A percentile compares a stretch with the other conserved stretches of the same genome.
Evolutionary conservation across 2,888 invertebrate species (phyloP).

Genomic region (Eupsilia transversa): DNA sequence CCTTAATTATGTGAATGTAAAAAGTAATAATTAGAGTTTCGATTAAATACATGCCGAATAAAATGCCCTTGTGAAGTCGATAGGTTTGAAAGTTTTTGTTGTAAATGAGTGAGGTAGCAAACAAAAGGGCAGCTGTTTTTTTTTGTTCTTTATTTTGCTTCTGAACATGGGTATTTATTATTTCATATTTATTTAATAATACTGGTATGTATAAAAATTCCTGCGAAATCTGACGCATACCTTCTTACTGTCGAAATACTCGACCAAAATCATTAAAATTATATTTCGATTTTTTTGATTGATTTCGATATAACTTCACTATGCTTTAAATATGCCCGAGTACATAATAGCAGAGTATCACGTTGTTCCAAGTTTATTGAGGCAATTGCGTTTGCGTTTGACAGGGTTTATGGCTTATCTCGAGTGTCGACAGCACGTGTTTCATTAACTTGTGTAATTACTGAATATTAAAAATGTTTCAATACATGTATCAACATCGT

Average conservation of each 20-base stretch:
- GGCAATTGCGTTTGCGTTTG: constrained; percentile 43
- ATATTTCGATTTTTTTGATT: not conserved
- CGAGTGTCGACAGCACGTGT: constrained; percentile 41
- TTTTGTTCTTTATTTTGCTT: not conserved
- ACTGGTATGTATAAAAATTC: not conserved
- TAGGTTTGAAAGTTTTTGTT: not conserved
- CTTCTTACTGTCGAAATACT: not conserved
- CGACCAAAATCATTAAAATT: not conserved
- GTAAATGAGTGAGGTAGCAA: not conserved
- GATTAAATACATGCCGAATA: too few species aligned
- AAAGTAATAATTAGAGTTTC: too few species aligned
- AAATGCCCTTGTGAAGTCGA: too few species aligned
- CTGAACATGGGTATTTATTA: too few species aligned
- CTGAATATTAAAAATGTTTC: constrained; percentile 38
- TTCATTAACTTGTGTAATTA: constrained; percentile 35
- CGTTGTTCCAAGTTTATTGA: constrained; percentile 42
- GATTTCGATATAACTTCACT: constrained; percentile 1
- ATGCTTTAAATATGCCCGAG: not conserved
- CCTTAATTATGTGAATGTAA: too few species aligned
- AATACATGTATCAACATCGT: constrained; percentile 25
- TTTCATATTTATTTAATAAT: not conserved
- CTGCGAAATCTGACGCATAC: not conserved
- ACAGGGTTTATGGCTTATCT: constrained; percentile 48
- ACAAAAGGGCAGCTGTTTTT: not conserved
- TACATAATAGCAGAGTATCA: constrained; percentile 8